Percentiles rank a stretch among this genome's conserved stretches.
These are phyloP conservation scores for Plusia festucae DNA, from an alignment of 2,888 invertebrate species.

Conservation along the genomic window DNA sequence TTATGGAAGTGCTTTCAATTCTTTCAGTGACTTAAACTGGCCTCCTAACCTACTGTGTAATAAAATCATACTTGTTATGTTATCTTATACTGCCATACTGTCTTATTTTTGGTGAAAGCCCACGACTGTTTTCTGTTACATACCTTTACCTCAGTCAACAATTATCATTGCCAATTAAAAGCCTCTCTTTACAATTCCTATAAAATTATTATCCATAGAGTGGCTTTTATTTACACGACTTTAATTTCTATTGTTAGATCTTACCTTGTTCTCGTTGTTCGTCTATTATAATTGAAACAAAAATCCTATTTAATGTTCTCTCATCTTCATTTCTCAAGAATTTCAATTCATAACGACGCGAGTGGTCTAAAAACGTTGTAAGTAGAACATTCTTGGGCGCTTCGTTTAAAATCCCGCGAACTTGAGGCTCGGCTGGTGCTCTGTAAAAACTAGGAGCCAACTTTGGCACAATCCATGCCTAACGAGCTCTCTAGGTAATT, in stretches of 20 bases:
- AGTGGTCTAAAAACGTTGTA: constrained; percentile 41
- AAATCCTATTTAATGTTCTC: constrained; percentile 23
- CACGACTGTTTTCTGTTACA: too few species aligned
- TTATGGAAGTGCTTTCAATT: background rate
- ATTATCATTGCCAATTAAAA: too few species aligned
- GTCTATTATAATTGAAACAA: constrained; percentile 21
- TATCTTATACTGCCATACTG: too few species aligned
- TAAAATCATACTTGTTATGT: background rate
- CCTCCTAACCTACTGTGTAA: background rate
- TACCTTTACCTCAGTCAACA: too few species aligned
- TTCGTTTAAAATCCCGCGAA: constrained; percentile 56
- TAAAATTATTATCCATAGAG: too few species aligned
- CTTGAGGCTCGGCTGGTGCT: constrained; percentile 53
- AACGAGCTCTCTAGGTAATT: constrained; percentile 86
- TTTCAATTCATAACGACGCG: constrained; percentile 44
- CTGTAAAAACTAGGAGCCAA: constrained; percentile 63
- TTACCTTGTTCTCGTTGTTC: background rate
- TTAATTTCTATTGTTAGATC: background rate
- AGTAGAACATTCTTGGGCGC: constrained; percentile 56
- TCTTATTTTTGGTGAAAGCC: too few species aligned
- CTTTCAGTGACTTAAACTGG: background rate
- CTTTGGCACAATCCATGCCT: constrained; percentile 79
- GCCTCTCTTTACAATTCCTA: too few species aligned
- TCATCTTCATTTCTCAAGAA: constrained; percentile 52
- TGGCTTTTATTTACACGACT: too few species aligned